phyloP scores from a whole-genome alignment of 2,888 invertebrate species.

The Balanococcus diminutus region DNA sequence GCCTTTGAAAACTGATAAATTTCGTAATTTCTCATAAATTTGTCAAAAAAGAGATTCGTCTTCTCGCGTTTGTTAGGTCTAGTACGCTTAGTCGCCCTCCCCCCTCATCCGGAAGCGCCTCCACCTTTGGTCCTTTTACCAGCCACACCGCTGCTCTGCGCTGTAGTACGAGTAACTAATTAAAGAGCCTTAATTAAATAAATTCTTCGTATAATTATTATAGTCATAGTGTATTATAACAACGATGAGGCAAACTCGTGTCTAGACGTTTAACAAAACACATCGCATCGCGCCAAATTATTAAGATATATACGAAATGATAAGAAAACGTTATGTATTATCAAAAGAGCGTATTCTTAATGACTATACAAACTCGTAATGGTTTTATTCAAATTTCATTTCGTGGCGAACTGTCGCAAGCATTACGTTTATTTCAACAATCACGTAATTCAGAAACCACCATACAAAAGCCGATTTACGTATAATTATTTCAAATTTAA shows the following conservation, averaged over 20 bases:
- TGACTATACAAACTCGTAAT: constrained; percentile 36
- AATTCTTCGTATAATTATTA: not conserved
- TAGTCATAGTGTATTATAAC: not conserved
- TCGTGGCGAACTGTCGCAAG: constrained; percentile 6
- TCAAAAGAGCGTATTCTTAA: constrained; percentile 27
- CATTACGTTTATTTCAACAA: constrained; percentile 39
- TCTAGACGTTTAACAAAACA: constrained; percentile 9
- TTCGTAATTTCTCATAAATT: constrained; percentile 10
- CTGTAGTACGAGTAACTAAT: not conserved
- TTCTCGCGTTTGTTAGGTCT: too few species aligned
- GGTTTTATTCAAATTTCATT: constrained; percentile 31
- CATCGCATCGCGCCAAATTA: constrained; percentile 6
- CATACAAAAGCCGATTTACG: constrained; percentile 32
- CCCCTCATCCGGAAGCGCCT: too few species aligned
- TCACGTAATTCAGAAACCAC: constrained; percentile 39
- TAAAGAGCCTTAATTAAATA: not conserved
- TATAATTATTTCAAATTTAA: constrained; percentile 43
- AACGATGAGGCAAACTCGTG: not conserved
- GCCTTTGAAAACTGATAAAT: not conserved
- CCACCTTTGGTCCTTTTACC: not conserved
- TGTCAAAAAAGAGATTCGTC: not conserved
- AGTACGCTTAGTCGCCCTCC: too few species aligned
- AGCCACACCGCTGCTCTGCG: not conserved
- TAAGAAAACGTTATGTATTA: constrained; percentile 17
- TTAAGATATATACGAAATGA: constrained; percentile 18